These are phyloP conservation scores for Pholis gunnellus DNA, from an alignment of 2,113 vertebrate species.

Conservation along the genomic window DNA sequence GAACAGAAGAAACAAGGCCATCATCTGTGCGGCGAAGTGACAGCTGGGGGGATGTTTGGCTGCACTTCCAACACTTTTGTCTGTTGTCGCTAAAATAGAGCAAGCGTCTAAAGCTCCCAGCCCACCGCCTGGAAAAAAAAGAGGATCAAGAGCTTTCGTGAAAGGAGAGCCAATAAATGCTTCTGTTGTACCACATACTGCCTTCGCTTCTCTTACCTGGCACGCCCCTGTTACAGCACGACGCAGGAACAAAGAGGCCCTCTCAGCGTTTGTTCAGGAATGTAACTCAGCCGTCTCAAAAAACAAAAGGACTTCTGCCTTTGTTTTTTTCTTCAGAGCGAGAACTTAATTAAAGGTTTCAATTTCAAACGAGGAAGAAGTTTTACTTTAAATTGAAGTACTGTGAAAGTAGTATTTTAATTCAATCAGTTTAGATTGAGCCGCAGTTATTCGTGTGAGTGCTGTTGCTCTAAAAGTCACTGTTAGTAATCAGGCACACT, in stretches of 20 bases:
- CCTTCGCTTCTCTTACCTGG: constrained; percentile 3
- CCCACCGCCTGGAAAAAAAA: constrained; percentile 28
- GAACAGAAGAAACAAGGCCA: constrained; percentile 54
- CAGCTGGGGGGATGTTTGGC: constrained; percentile 67
- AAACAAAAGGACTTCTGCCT: background rate
- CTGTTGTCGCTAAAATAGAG: constrained; percentile 47
- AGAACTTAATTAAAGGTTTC: constrained; percentile 27
- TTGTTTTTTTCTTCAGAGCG: background rate
- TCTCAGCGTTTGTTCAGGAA: constrained; percentile 15
- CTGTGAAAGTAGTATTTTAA: background rate
- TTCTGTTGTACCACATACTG: constrained; percentile 17
- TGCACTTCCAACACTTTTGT: constrained; percentile 55
- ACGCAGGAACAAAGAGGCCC: constrained; percentile 35
- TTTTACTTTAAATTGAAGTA: background rate
- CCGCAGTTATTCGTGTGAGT: background rate
- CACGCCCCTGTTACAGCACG: constrained; percentile 10
- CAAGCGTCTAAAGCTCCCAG: constrained; percentile 32
- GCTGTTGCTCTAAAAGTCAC: background rate
- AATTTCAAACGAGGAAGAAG: background rate
- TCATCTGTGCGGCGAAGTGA: constrained; percentile 48
- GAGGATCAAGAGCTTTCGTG: constrained; percentile 54
- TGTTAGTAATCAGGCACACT: no score
- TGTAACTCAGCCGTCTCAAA: background rate
- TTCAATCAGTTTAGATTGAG: background rate
- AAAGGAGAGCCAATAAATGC: constrained; percentile 33